Evolutionary conservation across 2,113 vertebrate species (phyloP), one percentile per base, ranked within the genome.

Genomic region (Indri indri): DNA sequence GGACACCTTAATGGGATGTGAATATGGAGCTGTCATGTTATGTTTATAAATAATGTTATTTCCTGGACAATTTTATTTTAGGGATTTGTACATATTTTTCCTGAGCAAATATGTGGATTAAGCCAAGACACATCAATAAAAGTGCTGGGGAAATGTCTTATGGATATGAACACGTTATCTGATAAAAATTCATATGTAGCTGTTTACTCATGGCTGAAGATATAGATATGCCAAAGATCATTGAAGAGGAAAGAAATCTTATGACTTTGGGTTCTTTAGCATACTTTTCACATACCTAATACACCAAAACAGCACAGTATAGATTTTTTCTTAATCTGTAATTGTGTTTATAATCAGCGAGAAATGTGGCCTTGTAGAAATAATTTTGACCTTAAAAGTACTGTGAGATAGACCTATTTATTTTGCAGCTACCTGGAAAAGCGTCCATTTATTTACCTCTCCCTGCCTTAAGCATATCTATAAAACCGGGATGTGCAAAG

Each of bases 41-140:
- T 97, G 80, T 65, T 97, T 98, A 81, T 80, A 97, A 98, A 90
- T 98, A 98, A 96, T 97, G 91, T 96, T 96, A 97, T 98, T 98
- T 98, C 87, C 73, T 92, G 96, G 94, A 90, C 74, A 97, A 97
- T 88, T 90, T 97, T 97, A 91, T 97, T 96, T 91, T 96, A 87
- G 42, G 47, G 87, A 73, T 92, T 97, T 97, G 34, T 85, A 95
- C 34, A 93, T 37, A 73, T 59, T 95, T 89, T 76, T 65, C 61
- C 68, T 90, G 54, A 95, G 96, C 77, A 91, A 92, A 96, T 98
- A 96, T 87, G 86, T 81, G 93, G 80, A 97, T 98, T 97, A 86
- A 73, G 91, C 96, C 70, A 95, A 25, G 40, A 71, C 93, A 95
- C 76, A 92, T 83, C 79, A 96, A 92, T 97, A 95, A 97, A 95